Percentiles rank a stretch among this genome's conserved stretches.
phyloP scores from a whole-genome alignment of 2,888 invertebrate species.

The Mantis religiosa region DNA sequence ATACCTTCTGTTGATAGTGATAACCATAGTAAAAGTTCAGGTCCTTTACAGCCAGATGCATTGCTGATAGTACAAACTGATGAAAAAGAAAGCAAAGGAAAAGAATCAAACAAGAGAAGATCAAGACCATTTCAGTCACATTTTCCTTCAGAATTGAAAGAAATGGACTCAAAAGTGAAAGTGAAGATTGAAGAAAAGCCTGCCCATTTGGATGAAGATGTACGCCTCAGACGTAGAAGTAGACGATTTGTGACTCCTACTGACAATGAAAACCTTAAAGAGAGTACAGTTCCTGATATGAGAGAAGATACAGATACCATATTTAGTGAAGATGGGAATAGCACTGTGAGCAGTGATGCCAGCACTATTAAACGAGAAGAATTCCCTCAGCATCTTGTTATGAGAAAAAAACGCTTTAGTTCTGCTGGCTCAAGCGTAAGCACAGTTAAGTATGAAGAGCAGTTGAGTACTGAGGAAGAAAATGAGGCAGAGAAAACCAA shows the following conservation, averaged over 20 bases:
- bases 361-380: neutral
- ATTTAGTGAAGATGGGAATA: neutral
- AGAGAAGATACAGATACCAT: neutral
- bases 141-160: neutral
- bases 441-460: neutral
- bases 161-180: neutral
- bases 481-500: neutral
- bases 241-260: too few species aligned
- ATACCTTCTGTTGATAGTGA: too few species aligned
- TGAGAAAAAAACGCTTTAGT: neutral
- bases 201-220: neutral
- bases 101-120: neutral
- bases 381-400: neutral
- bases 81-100: neutral
- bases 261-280: neutral
- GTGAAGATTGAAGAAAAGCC: too few species aligned
- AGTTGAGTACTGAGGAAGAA: neutral
- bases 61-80: neutral
- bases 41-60: neutral
- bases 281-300: neutral
- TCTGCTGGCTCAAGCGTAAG: neutral
- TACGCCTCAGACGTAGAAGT: neutral
- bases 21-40: neutral
- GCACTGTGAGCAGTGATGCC: neutral
- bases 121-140: neutral